A percentile compares a stretch with the other conserved stretches of the same genome.
These are phyloP conservation scores for Noctua comes DNA, from an alignment of 2,888 invertebrate species.

Conservation along the genomic window DNA sequence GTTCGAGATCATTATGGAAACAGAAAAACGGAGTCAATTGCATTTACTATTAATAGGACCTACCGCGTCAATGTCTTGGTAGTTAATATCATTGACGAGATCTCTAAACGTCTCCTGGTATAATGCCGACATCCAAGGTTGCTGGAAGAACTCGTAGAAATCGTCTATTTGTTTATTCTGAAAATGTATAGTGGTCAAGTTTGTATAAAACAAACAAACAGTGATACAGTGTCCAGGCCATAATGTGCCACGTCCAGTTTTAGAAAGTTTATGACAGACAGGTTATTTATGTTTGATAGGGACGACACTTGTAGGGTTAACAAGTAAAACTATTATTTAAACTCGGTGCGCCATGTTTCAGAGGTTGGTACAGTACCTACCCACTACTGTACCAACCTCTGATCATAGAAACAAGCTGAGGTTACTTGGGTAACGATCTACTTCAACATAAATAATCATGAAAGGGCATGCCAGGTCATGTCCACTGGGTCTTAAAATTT, in stretches of 20 bases:
- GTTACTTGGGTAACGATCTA: neutral
- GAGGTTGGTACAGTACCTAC: neutral
- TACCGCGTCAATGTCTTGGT: constrained; percentile 81
- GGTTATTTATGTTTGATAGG: too few species aligned
- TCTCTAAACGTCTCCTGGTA: constrained; percentile 91
- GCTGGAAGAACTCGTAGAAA: constrained; percentile 92
- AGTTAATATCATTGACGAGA: constrained; percentile 80
- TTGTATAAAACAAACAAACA: neutral
- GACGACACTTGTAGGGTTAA: too few species aligned
- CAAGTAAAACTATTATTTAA: too few species aligned
- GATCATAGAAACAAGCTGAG: neutral
- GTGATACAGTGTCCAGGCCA: neutral
- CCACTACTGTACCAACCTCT: neutral
- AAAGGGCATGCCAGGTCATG: neutral
- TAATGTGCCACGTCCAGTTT: neutral
- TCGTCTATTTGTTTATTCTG: constrained; percentile 91
- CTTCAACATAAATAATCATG: neutral
- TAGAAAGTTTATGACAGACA: neutral
- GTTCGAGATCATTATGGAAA: neutral
- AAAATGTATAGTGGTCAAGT: neutral
- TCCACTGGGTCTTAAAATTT: neutral
- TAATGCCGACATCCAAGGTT: constrained; percentile 92
- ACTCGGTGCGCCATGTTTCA: neutral
- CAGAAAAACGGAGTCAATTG: neutral
- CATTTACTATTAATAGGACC: neutral